Evolutionary conservation across 2,888 invertebrate genomes (phyloP).

Genomic region (Xanthorhoe spadicearia): DNA sequence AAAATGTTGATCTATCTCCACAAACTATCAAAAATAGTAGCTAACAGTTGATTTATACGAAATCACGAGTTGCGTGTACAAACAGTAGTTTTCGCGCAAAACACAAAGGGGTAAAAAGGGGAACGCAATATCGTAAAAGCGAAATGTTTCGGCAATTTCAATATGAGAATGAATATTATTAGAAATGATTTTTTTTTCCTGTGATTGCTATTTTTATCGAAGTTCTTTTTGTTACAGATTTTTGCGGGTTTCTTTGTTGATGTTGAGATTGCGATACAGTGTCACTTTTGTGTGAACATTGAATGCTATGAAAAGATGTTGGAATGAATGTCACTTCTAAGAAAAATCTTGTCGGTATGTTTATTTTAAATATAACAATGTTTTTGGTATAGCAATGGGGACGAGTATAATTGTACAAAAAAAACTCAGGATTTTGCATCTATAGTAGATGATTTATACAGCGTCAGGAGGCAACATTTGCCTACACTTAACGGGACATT

Average conservation of each 20-base stretch:
- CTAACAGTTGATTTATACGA: slow-evolving; percentile 28
- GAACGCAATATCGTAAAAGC: slow-evolving; percentile 32
- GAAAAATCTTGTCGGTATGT: not conserved
- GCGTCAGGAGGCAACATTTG: too few species aligned
- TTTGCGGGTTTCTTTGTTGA: not conserved
- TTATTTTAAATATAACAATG: too few species aligned
- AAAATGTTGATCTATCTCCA: not conserved
- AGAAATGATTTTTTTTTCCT: slow-evolving; percentile 34
- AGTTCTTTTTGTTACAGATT: slow-evolving; percentile 9
- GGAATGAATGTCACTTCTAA: not conserved
- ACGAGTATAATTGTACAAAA: too few species aligned
- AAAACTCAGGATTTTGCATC: too few species aligned
- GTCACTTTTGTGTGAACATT: not conserved
- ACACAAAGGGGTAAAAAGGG: slow-evolving; percentile 28
- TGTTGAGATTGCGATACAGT: not conserved
- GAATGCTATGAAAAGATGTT: not conserved
- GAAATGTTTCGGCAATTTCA: slow-evolving; percentile 42
- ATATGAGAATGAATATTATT: slow-evolving; percentile 37
- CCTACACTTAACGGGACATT: too few species aligned
- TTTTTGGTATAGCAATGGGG: too few species aligned
- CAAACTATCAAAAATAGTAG: not conserved
- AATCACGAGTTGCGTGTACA: slow-evolving; percentile 23
- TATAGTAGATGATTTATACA: too few species aligned
- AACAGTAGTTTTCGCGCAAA: slow-evolving; percentile 30
- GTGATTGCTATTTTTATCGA: slow-evolving; percentile 32